phyloP scores from a whole-genome alignment of 2,113 vertebrate species.

The Erythrocercus mccallii region DNA sequence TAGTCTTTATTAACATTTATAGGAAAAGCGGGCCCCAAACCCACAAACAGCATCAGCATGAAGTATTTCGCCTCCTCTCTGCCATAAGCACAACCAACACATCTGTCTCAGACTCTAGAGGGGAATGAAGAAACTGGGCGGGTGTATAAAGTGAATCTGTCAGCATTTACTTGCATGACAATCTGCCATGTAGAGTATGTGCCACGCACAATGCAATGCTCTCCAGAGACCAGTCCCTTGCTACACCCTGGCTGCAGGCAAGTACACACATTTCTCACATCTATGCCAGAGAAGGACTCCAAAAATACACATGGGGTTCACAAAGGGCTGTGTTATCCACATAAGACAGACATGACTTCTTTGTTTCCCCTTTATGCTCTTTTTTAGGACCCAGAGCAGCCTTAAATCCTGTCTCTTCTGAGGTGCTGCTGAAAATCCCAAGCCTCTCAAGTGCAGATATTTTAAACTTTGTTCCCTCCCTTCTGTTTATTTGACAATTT shows the following conservation, averaged over 20 bases:
- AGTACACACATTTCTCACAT: background rate
- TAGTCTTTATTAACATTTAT: slow-evolving; percentile 53
- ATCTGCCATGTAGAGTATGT: background rate
- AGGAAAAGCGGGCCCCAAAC: slow-evolving; percentile 20
- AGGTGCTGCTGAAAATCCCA: background rate
- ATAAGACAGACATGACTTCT: background rate
- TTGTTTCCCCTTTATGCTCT: background rate
- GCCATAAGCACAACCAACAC: slow-evolving; percentile 40
- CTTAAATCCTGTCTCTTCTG: background rate
- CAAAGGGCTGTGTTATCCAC: background rate
- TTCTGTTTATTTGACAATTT: background rate
- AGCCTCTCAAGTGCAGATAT: background rate
- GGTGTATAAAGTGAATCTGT: slow-evolving; percentile 28
- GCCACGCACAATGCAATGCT: slow-evolving; percentile 13
- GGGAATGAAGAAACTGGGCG: slow-evolving; percentile 8
- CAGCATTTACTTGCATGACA: slow-evolving; percentile 40
- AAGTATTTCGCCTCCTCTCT: background rate
- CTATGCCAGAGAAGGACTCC: background rate
- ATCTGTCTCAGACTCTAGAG: slow-evolving; percentile 42
- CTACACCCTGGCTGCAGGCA: slow-evolving; percentile 37
- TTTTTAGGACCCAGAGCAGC: background rate
- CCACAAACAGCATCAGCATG: slow-evolving; percentile 23
- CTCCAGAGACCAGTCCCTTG: background rate
- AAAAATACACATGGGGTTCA: background rate
- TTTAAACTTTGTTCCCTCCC: background rate